Conservation (phyloP, 2,888 invertebrate species). For the Acrobasis repandana region DNA sequence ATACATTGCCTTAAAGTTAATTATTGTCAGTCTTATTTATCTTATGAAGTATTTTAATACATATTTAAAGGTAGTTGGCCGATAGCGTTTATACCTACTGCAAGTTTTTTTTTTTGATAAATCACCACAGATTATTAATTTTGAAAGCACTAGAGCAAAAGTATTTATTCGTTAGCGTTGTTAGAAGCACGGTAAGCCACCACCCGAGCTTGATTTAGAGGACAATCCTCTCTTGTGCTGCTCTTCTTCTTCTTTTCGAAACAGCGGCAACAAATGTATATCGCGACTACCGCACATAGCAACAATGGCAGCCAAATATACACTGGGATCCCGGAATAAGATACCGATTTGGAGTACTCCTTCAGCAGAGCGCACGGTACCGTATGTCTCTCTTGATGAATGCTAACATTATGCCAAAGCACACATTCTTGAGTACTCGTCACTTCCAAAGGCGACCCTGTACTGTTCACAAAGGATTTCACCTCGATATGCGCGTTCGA, state of each 20-base stretch:
- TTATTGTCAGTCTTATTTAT: conserved; percentile 20
- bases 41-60: too few relatives aligned
- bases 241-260: conserved; percentile 52
- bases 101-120: too few relatives aligned
- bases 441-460: conserved; percentile 51
- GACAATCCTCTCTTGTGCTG: conserved; percentile 47
- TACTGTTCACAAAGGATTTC: conserved; percentile 48
- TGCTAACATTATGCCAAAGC: conserved; percentile 67
- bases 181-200: conserved; percentile 53
- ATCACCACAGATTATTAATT: too few relatives aligned
- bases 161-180: conserved; percentile 19
- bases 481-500: conserved; percentile 58
- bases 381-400: conserved; percentile 49
- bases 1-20: background rate
- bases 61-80: too few relatives aligned
- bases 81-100: too few relatives aligned
- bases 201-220: conserved; percentile 49
- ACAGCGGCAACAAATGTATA: conserved; percentile 58
- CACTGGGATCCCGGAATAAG: conserved; percentile 60
- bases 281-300: conserved; percentile 49
- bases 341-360: conserved; percentile 66
- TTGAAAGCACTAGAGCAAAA: too few relatives aligned
- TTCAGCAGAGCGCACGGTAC: conserved; percentile 66
- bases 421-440: conserved; percentile 62
- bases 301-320: conserved; percentile 69